Evolutionary conservation across 2,113 vertebrate species (phyloP), one percentile per base, ranked within the genome.

Genomic region (Thomomys bottae): DNA sequence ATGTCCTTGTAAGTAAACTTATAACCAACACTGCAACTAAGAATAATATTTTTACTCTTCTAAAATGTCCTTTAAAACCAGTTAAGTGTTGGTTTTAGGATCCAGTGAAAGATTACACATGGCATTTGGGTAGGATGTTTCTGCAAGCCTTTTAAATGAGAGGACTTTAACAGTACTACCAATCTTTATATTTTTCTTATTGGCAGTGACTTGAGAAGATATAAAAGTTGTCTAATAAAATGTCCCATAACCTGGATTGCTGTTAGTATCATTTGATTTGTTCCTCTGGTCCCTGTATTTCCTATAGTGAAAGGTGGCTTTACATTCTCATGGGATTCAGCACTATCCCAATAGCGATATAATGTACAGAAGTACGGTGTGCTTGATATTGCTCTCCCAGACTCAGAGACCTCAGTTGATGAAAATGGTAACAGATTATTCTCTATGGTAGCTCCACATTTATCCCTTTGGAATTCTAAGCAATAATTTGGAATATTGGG

Each of bases 61-160:
- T 18, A 87, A 83, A 59, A 63, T 30, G 24, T 88, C 64, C 73
- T n/a, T 73, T 64, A 40, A 54, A 76, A 36, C n/a, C 77, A 59
- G 49, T 42, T 81, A 87, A 34, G 24, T 86, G 88, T 95, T 54
- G 23, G 4, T 77, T 67, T 18, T 26, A 85, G 59, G 14, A 78
- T 71, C 18, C 67, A 89, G 6, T 64, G 32, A 66, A 75, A 8
- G 2, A 64, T 91, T 83, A 67, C 34, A 21, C 7, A 61, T 71
- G 79, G 24, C 6, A 90, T 28, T 88, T 70, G 42, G 1, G 42
- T 84, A 9, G 70, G 30, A 42, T 49, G n/a, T 70, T 95, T 68
- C 70, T 87, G 91, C 78, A 88, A 76, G 87, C 75, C 20, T 8
- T 89, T 87, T 82, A 30, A 34, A 36, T 91, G 54, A 30, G 38